Conservation (phyloP, 2,797 vertebrate species). For the Echiichthys vipera region DNA sequence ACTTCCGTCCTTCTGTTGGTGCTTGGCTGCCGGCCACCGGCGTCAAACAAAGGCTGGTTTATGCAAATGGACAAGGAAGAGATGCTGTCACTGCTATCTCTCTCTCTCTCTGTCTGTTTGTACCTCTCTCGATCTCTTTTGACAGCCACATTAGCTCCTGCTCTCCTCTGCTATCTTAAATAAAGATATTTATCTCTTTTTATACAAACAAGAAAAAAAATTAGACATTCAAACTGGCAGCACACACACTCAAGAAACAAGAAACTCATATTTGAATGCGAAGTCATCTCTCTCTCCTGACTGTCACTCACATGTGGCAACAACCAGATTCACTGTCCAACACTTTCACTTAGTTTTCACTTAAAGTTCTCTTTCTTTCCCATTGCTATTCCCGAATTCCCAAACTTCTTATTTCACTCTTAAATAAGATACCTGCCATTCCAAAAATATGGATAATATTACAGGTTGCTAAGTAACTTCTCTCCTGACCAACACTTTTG, state of each 20-base stretch:
- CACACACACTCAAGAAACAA: constrained; percentile 29
- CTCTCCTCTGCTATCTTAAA: constrained; percentile 71
- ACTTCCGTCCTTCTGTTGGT: constrained; percentile 88
- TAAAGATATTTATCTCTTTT: constrained; percentile 74
- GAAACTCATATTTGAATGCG: constrained; percentile 58
- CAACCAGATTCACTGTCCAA: constrained; percentile 33
- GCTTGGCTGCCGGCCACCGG: constrained; percentile 85
- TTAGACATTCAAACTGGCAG: constrained; percentile 49
- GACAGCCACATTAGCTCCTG: constrained; percentile 77
- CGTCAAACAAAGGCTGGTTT: constrained; percentile 87
- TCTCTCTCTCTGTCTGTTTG: constrained; percentile 61
- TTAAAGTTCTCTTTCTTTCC: background rate
- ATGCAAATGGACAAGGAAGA: constrained; percentile 86
- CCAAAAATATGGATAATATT: background rate
- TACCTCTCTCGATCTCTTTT: constrained; percentile 67
- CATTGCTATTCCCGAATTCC: constrained; percentile 29
- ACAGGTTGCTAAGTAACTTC: background rate
- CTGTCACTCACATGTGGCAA: constrained; percentile 53
- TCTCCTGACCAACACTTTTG: background rate
- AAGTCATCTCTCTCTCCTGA: constrained; percentile 46
- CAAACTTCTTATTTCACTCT: constrained; percentile 31
- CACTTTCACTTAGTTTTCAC: constrained; percentile 20
- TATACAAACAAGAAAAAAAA: constrained; percentile 46
- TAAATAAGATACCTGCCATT: constrained; percentile 22
- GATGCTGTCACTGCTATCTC: constrained; percentile 70